phyloP scores from a whole-genome alignment of 1,140 invertebrate species.

The Hyphantria cunea region DNA sequence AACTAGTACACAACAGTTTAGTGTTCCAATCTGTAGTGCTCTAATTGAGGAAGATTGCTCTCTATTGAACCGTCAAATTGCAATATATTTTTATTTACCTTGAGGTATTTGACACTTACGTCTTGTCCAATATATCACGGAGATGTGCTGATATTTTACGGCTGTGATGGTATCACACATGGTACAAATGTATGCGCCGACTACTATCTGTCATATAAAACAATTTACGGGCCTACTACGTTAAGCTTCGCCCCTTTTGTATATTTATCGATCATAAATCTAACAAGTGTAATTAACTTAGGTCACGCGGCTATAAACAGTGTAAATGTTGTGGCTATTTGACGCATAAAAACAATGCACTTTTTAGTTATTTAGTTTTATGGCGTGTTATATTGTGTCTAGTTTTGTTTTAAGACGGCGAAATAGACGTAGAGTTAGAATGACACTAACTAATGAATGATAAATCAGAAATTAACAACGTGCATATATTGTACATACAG shows the following conservation, averaged over 20 bases:
- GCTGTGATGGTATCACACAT: slow-evolving; percentile 54
- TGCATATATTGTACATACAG: too few species aligned
- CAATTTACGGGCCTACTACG: slow-evolving; percentile 57
- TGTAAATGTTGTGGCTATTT: slow-evolving; percentile 38
- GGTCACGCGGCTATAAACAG: slow-evolving; percentile 43
- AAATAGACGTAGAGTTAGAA: too few species aligned
- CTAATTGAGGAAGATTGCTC: background rate
- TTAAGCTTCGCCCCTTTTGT: slow-evolving; percentile 55
- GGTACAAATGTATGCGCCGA: slow-evolving; percentile 40
- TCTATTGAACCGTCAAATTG: background rate
- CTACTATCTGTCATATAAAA: slow-evolving; percentile 58
- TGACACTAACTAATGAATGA: too few species aligned
- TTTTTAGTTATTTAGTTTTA: background rate
- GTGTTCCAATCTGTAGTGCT: too few species aligned
- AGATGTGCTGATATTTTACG: slow-evolving; percentile 8
- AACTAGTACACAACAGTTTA: too few species aligned
- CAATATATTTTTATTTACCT: background rate
- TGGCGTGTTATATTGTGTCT: background rate
- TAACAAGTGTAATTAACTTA: slow-evolving; percentile 42
- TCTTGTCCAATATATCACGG: slow-evolving; percentile 15
- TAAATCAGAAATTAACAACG: too few species aligned
- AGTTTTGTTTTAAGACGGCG: background rate
- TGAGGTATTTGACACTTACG: slow-evolving; percentile 4
- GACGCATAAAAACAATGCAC: background rate
- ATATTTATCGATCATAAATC: slow-evolving; percentile 64